Conservation (phyloP, 2,113 vertebrate genomes). For the Albula glossodonta region DNA sequence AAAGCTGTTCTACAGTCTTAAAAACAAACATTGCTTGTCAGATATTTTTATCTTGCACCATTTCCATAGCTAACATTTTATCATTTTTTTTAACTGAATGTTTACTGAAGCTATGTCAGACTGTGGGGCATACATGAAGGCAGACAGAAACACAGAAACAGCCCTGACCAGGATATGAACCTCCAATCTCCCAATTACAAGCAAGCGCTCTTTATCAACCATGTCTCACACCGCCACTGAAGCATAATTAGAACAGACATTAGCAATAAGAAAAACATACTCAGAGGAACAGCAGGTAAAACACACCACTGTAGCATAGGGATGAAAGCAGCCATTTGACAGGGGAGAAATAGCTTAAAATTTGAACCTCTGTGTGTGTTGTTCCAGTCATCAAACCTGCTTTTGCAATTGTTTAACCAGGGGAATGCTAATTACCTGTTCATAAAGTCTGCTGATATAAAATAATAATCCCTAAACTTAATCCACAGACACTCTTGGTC, state of each 20-base stretch:
- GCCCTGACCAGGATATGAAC: not conserved
- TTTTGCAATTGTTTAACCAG: not conserved
- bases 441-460: not conserved
- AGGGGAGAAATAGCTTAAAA: not conserved
- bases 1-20: too few relatives aligned
- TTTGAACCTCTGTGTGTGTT: not conserved
- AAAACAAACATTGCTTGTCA: too few relatives aligned
- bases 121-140: too few relatives aligned
- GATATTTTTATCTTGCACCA: too few relatives aligned
- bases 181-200: not conserved
- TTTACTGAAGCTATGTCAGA: too few relatives aligned
- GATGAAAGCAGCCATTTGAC: not conserved
- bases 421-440: not conserved
- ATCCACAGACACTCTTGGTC: not conserved
- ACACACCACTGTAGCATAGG: not conserved
- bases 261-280: not conserved
- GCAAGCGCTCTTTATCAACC: not conserved
- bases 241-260: not conserved
- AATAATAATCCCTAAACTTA: not conserved
- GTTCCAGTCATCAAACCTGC: not conserved
- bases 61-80: too few relatives aligned
- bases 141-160: not conserved
- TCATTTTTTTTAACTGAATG: too few relatives aligned
- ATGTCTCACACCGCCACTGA: not conserved
- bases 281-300: not conserved